Evolutionary conservation across 2,888 invertebrate genomes (phyloP), one percentile per base, ranked within the genome.

Genomic region (Leptopilina drosophilae): DNA sequence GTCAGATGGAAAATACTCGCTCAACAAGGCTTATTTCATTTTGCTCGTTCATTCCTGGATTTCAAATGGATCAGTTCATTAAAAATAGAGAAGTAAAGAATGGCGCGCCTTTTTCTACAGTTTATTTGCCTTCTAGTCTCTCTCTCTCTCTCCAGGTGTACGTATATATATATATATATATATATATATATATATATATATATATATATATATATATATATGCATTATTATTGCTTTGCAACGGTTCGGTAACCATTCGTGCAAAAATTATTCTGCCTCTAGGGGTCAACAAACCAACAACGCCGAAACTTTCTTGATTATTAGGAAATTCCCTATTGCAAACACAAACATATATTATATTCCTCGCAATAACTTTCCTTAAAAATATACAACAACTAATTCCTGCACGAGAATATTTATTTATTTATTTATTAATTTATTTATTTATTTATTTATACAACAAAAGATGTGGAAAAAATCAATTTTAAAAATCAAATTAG

Each of bases 1-100:
- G 87, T 85, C 87, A 87, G 87, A 84, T 87, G 88, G 85, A 87
- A 87, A 87, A 49, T 88, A 89, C 86, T 85, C 88, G 87, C 84
- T 82, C 77, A 66, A 56, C 53, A 73, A 73, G 56, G 56, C 56
- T 73, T 56, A 73, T 73, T 73, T 73, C 56, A 33, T 56, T 67
- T 73, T 73, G 56, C 56, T 73, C 26, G 53, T 56, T 73, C n/a
- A 53, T 73, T 73, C 73, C 33, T 73, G 9, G 53, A 26, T n/a
- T 73, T 73, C 53, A 69, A 56, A 73, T 56, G 73, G 26, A n/a
- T 26, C 33, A n/a, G 73, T 33, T 73, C 73, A 56, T 73, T 69
- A 26, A 49, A 49, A 46, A 62, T 9, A 62, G 20, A 62, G 20
- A 67, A 66, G 53, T 56, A 73, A 73, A 73, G 26, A 33, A 9